These are phyloP conservation scores for Quadroppia sp. DNA, from an alignment of 2,888 invertebrate species.

Conservation along the genomic window DNA sequence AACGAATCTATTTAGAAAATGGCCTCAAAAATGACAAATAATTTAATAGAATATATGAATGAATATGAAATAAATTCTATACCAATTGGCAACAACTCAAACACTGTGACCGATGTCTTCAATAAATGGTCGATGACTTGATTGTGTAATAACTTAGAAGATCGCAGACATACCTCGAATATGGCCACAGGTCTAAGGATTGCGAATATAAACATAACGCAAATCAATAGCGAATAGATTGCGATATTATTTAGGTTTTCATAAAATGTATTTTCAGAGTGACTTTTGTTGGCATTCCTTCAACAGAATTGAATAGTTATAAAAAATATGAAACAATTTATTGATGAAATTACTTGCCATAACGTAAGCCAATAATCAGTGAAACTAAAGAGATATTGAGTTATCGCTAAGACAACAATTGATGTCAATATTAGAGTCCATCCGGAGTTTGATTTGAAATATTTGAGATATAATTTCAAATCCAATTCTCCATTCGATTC, in stretches of 20 bases:
- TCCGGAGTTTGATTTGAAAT: slow-evolving; percentile 61
- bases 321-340: slow-evolving; percentile 32
- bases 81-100: slow-evolving; percentile 57
- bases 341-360: slow-evolving; percentile 51
- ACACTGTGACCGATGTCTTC: slow-evolving; percentile 54
- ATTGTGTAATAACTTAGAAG: slow-evolving; percentile 46
- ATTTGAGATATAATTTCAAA: slow-evolving; percentile 53
- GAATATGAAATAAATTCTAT: not conserved
- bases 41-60: not conserved
- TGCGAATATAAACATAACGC: slow-evolving; percentile 42
- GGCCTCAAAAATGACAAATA: not conserved
- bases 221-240: slow-evolving; percentile 42
- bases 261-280: not conserved
- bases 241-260: not conserved
- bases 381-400: slow-evolving; percentile 52
- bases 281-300: slow-evolving; percentile 45
- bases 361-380: slow-evolving; percentile 55
- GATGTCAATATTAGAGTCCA: slow-evolving; percentile 57
- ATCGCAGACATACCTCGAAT: slow-evolving; percentile 46
- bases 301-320: slow-evolving; percentile 48
- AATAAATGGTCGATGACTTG: slow-evolving; percentile 52
- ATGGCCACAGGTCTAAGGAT: slow-evolving; percentile 44
- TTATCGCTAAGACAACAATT: slow-evolving; percentile 53
- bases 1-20: slow-evolving; percentile 27
- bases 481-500: slow-evolving; percentile 48